Evolutionary conservation across 2,113 vertebrate species (phyloP).

Genomic region (Phrynosoma blainvillii): DNA sequence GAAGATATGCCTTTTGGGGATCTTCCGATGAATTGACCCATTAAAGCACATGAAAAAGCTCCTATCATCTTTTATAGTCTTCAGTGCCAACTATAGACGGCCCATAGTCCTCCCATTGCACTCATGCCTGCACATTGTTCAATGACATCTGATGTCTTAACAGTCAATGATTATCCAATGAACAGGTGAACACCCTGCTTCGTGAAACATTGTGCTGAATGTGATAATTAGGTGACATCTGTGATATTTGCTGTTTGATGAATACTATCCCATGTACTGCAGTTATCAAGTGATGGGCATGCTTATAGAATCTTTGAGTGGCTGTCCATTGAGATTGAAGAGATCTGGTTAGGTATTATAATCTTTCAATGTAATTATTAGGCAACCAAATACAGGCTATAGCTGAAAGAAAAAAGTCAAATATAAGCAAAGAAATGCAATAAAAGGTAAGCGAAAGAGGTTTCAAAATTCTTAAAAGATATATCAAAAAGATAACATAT

Average conservation of each 20-base stretch:
- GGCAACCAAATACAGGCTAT: too few relatives aligned
- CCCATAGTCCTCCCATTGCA: not conserved
- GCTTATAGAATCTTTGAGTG: not conserved
- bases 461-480: too few relatives aligned
- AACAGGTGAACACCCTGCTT: not conserved
- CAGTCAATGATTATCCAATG: not conserved
- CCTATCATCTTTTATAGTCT: not conserved
- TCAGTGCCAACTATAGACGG: not conserved
- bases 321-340: not conserved
- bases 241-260: not conserved
- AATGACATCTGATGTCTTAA: not conserved
- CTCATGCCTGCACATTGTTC: not conserved
- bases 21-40: not conserved
- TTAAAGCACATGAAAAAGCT: not conserved
- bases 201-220: constrained; percentile 2
- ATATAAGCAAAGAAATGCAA: too few relatives aligned
- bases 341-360: not conserved
- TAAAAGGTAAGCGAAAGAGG: too few relatives aligned
- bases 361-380: too few relatives aligned
- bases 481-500: too few relatives aligned
- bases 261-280: not conserved
- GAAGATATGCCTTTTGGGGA: not conserved
- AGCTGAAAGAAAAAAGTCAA: too few relatives aligned
- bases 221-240: not conserved
- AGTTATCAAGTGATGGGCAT: not conserved